Evolutionary conservation across 2,888 invertebrate genomes (phyloP), one percentile per base, ranked within the genome.

Genomic region (Thereva nobilitata): DNA sequence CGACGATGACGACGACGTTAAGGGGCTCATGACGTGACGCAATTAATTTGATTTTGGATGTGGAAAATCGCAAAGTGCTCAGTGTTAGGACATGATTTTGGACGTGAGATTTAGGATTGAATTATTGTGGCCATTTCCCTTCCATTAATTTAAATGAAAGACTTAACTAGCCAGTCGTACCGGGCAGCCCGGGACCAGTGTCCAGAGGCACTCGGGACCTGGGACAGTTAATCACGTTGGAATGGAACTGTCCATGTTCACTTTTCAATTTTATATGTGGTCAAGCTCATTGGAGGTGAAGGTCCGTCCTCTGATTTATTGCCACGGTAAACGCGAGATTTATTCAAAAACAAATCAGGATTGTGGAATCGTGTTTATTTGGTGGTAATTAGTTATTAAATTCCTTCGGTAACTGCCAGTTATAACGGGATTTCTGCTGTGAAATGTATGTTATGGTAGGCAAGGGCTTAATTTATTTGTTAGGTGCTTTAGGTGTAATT

Each of bases 1-100:
- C 68, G 59, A 67, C 67, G 68, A 64, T 64, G 66, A 67, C 68
- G 67, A 69, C 68, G 59, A 67, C 67, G 66, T 68, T 55, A 64
- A 64, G 50, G 61, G 61, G 50, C 40, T 40, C 50, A 61, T 61
- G 64, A 64, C 64, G 64, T 53, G 64, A 64, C 64, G 64, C 53
- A 64, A 53, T 64, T 64, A 64, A 64, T 64, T 64, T 53, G 45
- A 64, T 64, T 64, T 44, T 64, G 53, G 53, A 64, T 64, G 64
- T 64, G 64, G 64, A 64, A 64, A 64, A 64, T 64, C 64, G 64
- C 53, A 64, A 64, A 64, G 53, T 64, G 52, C 44, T 45, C 44
- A 53, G 23, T 52, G 64, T 64, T 64, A 52, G 52, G 53, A 64
- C 64, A 64, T 52, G 64, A 64, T 64, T 64, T 64, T 50, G 44